Evolutionary conservation across 2,797 vertebrate genomes (phyloP).

Genomic region (Streptopelia turtur): DNA sequence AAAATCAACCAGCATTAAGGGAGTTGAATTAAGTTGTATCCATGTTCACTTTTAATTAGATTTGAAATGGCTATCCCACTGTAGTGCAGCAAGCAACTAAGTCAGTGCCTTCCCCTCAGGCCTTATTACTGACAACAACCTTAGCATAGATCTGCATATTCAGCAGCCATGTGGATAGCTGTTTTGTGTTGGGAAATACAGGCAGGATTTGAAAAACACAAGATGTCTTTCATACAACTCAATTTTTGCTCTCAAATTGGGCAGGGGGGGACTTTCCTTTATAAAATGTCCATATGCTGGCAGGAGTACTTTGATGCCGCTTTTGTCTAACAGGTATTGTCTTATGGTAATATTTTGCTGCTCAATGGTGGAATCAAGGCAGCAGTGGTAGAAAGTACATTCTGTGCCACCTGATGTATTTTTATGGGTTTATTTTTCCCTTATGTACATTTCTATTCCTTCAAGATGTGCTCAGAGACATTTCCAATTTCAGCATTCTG

Average conservation of each 20-base stretch:
- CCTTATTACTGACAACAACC: slow-evolving; percentile 15
- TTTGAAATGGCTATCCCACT: slow-evolving; percentile 40
- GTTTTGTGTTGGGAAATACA: not conserved
- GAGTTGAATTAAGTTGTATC: not conserved
- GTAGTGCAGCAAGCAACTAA: not conserved
- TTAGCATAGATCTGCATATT: slow-evolving; percentile 11
- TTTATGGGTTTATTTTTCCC: slow-evolving; percentile 38
- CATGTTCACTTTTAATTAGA: slow-evolving; percentile 60
- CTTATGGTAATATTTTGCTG: slow-evolving; percentile 8
- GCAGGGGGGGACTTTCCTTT: not conserved
- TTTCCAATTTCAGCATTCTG: slow-evolving; percentile 44
- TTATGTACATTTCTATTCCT: slow-evolving; percentile 38
- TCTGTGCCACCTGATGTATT: slow-evolving; percentile 42
- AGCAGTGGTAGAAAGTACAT: slow-evolving; percentile 3
- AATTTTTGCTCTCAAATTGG: not conserved
- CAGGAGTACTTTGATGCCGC: not conserved
- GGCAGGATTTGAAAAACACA: not conserved
- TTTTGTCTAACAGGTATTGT: not conserved
- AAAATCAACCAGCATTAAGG: not conserved
- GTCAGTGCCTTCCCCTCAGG: slow-evolving; percentile 20
- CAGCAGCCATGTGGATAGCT: not conserved
- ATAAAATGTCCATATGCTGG: not conserved
- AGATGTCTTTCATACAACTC: not conserved
- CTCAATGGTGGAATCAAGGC: not conserved
- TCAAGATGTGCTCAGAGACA: slow-evolving; percentile 9